Conservation (phyloP, 2,888 invertebrate species). For the Orthosia gracilis region DNA sequence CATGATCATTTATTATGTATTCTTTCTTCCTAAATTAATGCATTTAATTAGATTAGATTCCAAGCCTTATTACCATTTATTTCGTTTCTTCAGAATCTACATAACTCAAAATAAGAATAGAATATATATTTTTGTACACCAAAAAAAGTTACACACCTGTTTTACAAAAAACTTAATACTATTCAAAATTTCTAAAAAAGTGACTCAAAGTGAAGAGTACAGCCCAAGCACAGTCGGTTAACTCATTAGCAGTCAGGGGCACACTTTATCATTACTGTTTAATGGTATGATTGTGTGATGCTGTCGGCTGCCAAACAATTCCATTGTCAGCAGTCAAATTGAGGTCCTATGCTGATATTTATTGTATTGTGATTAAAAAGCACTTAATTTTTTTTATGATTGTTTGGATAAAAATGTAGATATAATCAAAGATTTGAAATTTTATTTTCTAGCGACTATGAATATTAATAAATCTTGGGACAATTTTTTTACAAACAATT, state of each 20-base stretch:
- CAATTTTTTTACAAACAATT: background rate
- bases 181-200: background rate
- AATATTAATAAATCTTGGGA: background rate
- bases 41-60: too few species aligned
- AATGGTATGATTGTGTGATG: background rate
- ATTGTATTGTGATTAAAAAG: too few species aligned
- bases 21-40: too few species aligned
- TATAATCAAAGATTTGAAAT: too few species aligned
- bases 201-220: background rate
- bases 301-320: background rate
- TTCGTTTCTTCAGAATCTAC: too few species aligned
- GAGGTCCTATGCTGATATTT: background rate
- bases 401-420: background rate
- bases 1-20: too few species aligned
- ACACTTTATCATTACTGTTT: background rate
- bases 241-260: background rate
- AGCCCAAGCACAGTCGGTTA: background rate
- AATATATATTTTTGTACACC: too few species aligned
- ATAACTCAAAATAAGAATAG: too few species aligned
- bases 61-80: too few species aligned
- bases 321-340: background rate
- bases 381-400: background rate
- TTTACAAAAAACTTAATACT: too few species aligned
- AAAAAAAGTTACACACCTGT: too few species aligned
- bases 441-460: background rate